A percentile compares a stretch with the other conserved stretches of the same genome.
Conservation (phyloP, 2,888 invertebrate species). For the Pseudococcus jackbeardsleyi region DNA sequence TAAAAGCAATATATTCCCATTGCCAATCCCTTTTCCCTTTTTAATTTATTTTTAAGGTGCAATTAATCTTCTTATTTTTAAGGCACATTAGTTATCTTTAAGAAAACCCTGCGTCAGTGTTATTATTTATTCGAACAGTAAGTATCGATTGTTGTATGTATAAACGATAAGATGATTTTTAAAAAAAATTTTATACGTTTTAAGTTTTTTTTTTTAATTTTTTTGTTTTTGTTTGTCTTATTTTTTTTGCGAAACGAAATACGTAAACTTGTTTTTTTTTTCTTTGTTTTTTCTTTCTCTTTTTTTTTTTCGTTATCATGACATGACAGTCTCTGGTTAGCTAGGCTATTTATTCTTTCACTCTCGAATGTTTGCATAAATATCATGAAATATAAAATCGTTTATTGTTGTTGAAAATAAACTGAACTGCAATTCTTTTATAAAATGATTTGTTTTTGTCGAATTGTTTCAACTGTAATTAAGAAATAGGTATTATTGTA, state of each 20-base stretch:
- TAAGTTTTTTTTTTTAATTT: slow-evolving; percentile 34
- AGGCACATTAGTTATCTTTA: slow-evolving; percentile 62
- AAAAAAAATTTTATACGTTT: slow-evolving; percentile 19
- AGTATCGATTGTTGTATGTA: slow-evolving; percentile 61
- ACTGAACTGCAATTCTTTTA: slow-evolving; percentile 20
- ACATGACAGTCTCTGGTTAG: slow-evolving; percentile 13
- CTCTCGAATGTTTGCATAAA: neutral
- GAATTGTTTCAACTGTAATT: slow-evolving; percentile 11
- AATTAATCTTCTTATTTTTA: slow-evolving; percentile 62
- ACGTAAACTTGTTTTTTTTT: slow-evolving; percentile 31
- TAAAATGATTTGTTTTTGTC: neutral
- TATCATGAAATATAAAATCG: slow-evolving; percentile 29
- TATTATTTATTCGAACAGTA: slow-evolving; percentile 61
- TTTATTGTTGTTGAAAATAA: slow-evolving; percentile 20
- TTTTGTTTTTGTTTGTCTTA: neutral
- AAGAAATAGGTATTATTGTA: slow-evolving; percentile 9
- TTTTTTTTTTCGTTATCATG: neutral
- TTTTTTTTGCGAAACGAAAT: slow-evolving; percentile 54
- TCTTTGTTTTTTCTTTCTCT: no score
- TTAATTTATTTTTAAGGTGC: slow-evolving; percentile 61
- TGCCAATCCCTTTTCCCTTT: slow-evolving; percentile 57
- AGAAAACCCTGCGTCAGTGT: slow-evolving; percentile 61
- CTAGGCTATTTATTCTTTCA: slow-evolving; percentile 8
- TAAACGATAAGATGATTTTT: slow-evolving; percentile 24
- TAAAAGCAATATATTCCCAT: slow-evolving; percentile 65